Base-by-base conservation (phyloP, 2,113 vertebrate species). In the Cranoglanis bouderius region DNA sequence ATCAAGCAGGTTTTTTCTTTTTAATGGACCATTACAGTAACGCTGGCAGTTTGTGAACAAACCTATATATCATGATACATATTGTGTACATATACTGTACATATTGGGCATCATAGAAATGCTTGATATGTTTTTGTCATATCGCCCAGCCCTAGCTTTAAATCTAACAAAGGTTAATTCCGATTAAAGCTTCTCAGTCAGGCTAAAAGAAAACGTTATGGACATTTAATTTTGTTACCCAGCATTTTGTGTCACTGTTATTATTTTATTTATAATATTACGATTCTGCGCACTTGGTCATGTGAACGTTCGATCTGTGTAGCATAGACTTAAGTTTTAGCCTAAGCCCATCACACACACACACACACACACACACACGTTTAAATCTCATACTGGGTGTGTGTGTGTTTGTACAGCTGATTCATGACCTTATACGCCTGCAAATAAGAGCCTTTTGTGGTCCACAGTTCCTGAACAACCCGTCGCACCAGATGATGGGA, bases 401-500 rank as follows among this genome's bases (percentile, higher is more conserved):
- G 85, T 46, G 53, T 26, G 65, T 38, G 49, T 40, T 29, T 67
- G 67, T 40, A 61, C 57, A 59, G 53, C 61, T 51, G 38, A 85
- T 49, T 51, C 32, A 19, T 53, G 6, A 53, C n/a, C 46, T 85
- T 14, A 43, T 51, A 67, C 26, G 59, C 43, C 75, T 55, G 10
- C 10, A 55, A 38, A 81, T 49, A 59, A 21, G 29, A 82, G 13
- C 81, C 81, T 32, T 35, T 53, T 43, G 55, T 29, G 35, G 21
- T 63, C 82, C 5, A 29, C 8, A 43, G 85, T 32, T 83, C 89
- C 85, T 87, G 43, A 65, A 59, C 40, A 88, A 65, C 49, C 32
- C 80, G 21, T 8, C 40, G 26, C 80, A 77, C 74, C 84, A 75
- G 89, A 75, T 87, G 85, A 89, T 83, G 67, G 67, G 84, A 78